phyloP scores from a whole-genome alignment of 2,113 vertebrate species.

The Odobenus rosmarus region DNA sequence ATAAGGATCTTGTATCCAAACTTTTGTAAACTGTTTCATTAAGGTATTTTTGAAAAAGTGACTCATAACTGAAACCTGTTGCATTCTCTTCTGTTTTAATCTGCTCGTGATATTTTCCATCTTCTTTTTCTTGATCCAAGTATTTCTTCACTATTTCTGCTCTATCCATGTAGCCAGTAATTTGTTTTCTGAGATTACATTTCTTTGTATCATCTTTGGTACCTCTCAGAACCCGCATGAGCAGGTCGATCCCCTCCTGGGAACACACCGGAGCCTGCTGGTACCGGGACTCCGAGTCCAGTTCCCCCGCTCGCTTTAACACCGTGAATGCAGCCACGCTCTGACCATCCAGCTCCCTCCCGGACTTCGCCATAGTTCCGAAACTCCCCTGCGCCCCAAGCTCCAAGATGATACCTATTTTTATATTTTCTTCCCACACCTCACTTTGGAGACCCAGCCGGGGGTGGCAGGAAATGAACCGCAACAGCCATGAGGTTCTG shows the following conservation, averaged over 20 bases:
- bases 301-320: slow-evolving; percentile 92
- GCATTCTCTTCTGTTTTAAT: slow-evolving; percentile 94
- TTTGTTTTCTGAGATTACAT: slow-evolving; percentile 91
- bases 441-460: neutral
- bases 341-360: rapidly evolving
- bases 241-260: slow-evolving; percentile 96
- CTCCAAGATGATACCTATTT: neutral
- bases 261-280: slow-evolving; percentile 95
- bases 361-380: neutral
- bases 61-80: slow-evolving; percentile 93
- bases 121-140: slow-evolving; percentile 95
- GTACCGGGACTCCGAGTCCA: slow-evolving; percentile 90
- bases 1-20: slow-evolving; percentile 98
- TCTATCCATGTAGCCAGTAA: slow-evolving; percentile 94
- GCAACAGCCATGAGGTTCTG: neutral
- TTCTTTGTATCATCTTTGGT: slow-evolving; percentile 93
- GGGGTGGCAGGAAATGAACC: neutral
- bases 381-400: rapidly evolving
- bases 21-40: slow-evolving; percentile 92
- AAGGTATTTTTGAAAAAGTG: slow-evolving; percentile 94
- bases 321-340: slow-evolving; percentile 85
- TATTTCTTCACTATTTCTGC: slow-evolving; percentile 95
- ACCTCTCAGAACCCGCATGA: slow-evolving; percentile 94
- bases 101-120: slow-evolving; percentile 97
- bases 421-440: neutral